Percentiles rank a stretch among this genome's conserved stretches.
These are phyloP conservation scores for Podarcis lilfordi DNA, from an alignment of 2,797 vertebrate genomes.

Conservation along the genomic window DNA sequence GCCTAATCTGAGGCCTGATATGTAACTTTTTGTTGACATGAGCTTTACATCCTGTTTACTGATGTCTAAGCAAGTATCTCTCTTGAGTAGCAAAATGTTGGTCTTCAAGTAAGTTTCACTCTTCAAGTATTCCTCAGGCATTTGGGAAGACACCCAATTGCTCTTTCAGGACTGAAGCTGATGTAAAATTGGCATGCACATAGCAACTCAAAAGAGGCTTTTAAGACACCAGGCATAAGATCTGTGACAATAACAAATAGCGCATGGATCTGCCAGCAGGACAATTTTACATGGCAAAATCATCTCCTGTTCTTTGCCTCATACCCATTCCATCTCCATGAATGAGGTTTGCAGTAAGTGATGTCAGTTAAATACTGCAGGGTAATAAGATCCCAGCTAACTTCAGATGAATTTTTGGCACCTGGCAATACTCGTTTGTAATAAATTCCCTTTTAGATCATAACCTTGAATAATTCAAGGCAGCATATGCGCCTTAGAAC, in stretches of 20 bases:
- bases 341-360: background rate
- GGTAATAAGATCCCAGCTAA: background rate
- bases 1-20: background rate
- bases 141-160: background rate
- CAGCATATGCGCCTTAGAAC: background rate
- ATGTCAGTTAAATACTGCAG: background rate
- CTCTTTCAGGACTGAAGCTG: background rate
- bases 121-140: background rate
- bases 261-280: background rate
- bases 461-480: conserved; percentile 26
- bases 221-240: background rate
- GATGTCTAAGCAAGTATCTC: background rate
- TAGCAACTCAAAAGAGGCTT: background rate
- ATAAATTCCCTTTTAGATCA: background rate
- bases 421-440: background rate
- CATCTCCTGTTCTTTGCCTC: background rate
- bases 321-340: background rate
- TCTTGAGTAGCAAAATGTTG: background rate
- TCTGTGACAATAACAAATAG: background rate
- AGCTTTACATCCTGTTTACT: background rate
- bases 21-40: background rate
- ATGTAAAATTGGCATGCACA: background rate
- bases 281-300: background rate
- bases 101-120: background rate
- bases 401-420: background rate